Evolutionary conservation across 2,888 invertebrate species (phyloP), one percentile per base, ranked within the genome.

Genomic region (Sepioteuthis lessoniana): DNA sequence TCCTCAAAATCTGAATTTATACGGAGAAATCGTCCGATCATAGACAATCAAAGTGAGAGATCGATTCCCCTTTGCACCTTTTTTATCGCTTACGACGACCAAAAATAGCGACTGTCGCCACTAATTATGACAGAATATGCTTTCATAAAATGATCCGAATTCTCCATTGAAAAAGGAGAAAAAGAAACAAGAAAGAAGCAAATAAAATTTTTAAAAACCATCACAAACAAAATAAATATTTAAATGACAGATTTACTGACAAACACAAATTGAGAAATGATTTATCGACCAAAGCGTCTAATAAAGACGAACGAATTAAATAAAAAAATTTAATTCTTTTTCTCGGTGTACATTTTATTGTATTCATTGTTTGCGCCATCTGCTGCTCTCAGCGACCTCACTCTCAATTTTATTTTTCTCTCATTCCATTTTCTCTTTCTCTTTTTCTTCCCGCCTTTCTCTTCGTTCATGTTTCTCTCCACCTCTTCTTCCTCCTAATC

Each of bases 331-430:
- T 76, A 16, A 35, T 76, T 76, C 76, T 76, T 35, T 76, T 35
- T 13, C 76, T n/a, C 76, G n/a, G n/a, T 76, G 76, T 76, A 76
- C 3, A 76, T 76, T 76, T 35, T 16, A 76, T 76, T 76, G 76
- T n/a, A 76, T 76, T 76, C 76, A 76, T 76, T 76, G 76, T 76
- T 76, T 76, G 76, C n/a, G 16, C 76, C 76, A 76, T 76, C 76
- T 76, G 76, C 76, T 76, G 76, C n/a, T 76, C 21, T 55, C 21
- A 55, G 55, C 21, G 55, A 25, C 55, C 25, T 55, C 55, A 55
- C 21, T 50, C 21, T 21, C 21, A 47, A n/a, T n/a, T n/a, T n/a
- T 42, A 3, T 42, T 42, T 42, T 7, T 42, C 42, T 42, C 42
- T 42, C 42, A 42, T 5, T 7, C 42, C 42, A 3, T 19, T 50